phyloP scores from a whole-genome alignment of 2,888 invertebrate genomes.

The Lasius fuliginosus region DNA sequence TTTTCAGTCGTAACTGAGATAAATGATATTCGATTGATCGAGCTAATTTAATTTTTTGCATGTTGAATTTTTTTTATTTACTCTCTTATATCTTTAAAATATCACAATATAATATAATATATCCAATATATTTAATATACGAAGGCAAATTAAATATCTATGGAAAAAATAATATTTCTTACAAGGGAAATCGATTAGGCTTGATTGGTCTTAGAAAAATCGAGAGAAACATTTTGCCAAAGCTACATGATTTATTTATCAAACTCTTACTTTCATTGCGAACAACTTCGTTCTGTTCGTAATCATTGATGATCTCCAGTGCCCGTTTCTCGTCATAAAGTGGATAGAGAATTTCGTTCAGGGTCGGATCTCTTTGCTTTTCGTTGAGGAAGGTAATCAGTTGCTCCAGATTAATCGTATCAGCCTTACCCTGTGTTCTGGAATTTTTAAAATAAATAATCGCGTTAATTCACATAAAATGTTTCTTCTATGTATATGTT shows the following conservation, averaged over 20 bases:
- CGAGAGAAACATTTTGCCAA: conserved; percentile 1
- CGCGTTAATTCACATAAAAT: background rate
- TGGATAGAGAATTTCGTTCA: conserved; percentile 99
- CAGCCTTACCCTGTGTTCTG: conserved; percentile 96
- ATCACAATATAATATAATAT: too few species aligned
- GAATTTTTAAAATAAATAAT: conserved; percentile 69
- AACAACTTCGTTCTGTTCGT: conserved; percentile 94
- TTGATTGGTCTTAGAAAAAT: background rate
- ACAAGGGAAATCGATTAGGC: background rate
- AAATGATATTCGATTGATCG: conserved; percentile 4
- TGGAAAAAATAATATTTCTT: background rate
- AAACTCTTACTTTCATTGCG: conserved; percentile 89
- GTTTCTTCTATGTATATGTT: background rate
- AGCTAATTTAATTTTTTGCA: background rate
- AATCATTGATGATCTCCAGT: conserved; percentile 96
- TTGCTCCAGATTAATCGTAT: conserved; percentile 94
- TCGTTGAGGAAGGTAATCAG: conserved; percentile 98
- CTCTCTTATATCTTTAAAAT: conserved; percentile 4
- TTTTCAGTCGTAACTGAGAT: background rate
- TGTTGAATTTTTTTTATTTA: conserved; percentile 14
- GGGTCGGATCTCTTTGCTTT: conserved; percentile 98
- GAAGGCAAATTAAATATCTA: conserved; percentile 14
- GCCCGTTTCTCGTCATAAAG: conserved; percentile 98
- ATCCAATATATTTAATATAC: background rate
- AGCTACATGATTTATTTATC: conserved; percentile 17